These are phyloP conservation scores for Andrena trimmerana DNA, from an alignment of 2,888 invertebrate species.

Conservation along the genomic window DNA sequence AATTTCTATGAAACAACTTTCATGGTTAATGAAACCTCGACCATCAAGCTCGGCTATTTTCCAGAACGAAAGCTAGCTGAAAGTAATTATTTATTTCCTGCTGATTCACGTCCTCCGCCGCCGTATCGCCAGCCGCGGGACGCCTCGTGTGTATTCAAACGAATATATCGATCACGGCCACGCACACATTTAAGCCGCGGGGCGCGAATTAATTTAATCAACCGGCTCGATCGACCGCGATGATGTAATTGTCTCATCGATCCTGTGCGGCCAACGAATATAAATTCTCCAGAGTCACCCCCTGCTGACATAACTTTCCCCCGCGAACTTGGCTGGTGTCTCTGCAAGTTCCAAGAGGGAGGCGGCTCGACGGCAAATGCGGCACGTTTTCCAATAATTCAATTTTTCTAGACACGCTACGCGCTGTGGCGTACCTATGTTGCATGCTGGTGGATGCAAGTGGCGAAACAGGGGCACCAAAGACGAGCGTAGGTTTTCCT, in stretches of 20 bases:
- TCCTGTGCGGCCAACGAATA: conserved; percentile 13
- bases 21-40: too few species aligned
- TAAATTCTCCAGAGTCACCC: conserved; percentile 36
- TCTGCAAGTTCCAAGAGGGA: background rate
- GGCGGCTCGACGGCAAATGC: conserved; percentile 22
- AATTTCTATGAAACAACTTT: too few species aligned
- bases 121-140: too few species aligned
- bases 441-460: conserved; percentile 3
- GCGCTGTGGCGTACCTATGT: conserved; percentile 38
- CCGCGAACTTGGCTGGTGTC: conserved; percentile 19
- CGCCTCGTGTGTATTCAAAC: background rate
- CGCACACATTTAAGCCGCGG: background rate
- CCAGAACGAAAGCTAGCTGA: too few species aligned
- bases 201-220: conserved; percentile 25
- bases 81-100: too few species aligned
- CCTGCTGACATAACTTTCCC: conserved; percentile 35
- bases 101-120: too few species aligned
- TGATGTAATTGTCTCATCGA: conserved; percentile 31
- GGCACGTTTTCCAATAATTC: conserved; percentile 59
- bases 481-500: background rate
- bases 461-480: background rate
- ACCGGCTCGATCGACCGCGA: conserved; percentile 17
- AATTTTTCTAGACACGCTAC: conserved; percentile 46
- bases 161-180: background rate
- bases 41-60: too few species aligned